Evolutionary conservation across 2,797 vertebrate genomes (phyloP), one percentile per base, ranked within the genome.

Genomic region (Todus mexicanus): DNA sequence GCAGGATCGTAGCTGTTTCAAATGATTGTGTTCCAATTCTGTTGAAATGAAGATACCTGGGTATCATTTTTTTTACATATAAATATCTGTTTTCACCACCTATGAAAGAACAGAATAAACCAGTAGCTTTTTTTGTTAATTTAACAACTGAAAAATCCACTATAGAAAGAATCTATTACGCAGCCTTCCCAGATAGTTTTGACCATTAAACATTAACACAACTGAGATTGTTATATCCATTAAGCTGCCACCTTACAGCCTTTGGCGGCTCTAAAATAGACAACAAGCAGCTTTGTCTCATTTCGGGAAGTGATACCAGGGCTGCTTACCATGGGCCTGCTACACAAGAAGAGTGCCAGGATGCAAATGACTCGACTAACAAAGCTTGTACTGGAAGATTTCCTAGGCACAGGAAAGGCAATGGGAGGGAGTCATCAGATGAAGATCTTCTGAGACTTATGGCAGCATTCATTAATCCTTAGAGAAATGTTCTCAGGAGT

Each of bases 31-130:
- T 92, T 90, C 90, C 85, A 92, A 90, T 92, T 96, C 92, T 94
- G 87, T 87, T 96, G 91, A 92, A 93, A 92, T 92, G 63, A 90
- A 93, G 71, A 92, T 50, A 20, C 26, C 20, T 31, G 17, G 26
- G 26, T 60, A 76, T 84, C 71, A 96, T 75, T 93, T 90, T 87
- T 92, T 92, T 81, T 93, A 85, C 40, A 12, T 89, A 87, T 92
- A 83, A 94, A 64, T 84, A 78, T 48, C 40, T 42, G 79, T 63
- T 96, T 95, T 91, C 61, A 83, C 87, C 78, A 93, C 53, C 87
- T 92, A 50, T 95, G 87, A 97, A 96, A 96, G 83, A 95, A 87
- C 85, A 95, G 95, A 93, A 92, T 80, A 77, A 93, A 93, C 72
- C 77, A 26, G n/a, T 27, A 40, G 16, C 6, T 15, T 47, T 40